These are phyloP conservation scores for Anoplopoma fimbria DNA, from an alignment of 2,113 vertebrate genomes.

Conservation along the genomic window DNA sequence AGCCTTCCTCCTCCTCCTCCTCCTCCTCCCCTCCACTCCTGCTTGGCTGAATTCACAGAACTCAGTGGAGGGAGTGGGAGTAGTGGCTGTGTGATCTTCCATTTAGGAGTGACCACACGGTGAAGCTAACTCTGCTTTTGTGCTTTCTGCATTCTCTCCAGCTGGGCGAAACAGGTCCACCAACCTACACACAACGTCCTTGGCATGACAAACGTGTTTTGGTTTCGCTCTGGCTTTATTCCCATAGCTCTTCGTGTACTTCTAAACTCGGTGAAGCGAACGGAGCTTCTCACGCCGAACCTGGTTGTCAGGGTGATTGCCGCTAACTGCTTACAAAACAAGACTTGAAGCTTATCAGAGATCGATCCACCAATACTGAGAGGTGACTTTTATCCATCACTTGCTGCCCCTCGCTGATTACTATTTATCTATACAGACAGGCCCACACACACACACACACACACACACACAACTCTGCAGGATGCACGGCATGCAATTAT, in stretches of 20 bases:
- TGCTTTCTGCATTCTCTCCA: conserved; percentile 42
- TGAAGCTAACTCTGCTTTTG: conserved; percentile 62
- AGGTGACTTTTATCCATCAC: conserved; percentile 46
- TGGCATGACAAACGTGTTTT: conserved; percentile 31
- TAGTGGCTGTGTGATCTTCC: conserved; percentile 54
- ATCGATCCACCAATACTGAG: conserved; percentile 59
- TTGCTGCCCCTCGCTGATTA: conserved; percentile 41
- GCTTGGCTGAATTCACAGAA: conserved; percentile 49
- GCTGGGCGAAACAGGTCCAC: conserved; percentile 57
- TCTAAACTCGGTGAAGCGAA: not conserved
- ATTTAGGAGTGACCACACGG: conserved; percentile 63
- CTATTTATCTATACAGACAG: conserved; percentile 57
- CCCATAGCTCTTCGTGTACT: not conserved
- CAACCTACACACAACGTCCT: conserved; percentile 31
- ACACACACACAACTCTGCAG: conserved; percentile 26
- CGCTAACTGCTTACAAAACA: conserved; percentile 1
- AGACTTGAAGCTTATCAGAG: conserved; percentile 51
- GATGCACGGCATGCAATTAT: conserved; percentile 54
- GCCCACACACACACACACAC: conserved; percentile 10
- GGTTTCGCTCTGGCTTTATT: conserved; percentile 4
- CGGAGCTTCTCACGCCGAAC: conserved; percentile 10
- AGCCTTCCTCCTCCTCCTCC: conserved; percentile 53
- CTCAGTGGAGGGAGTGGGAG: conserved; percentile 39
- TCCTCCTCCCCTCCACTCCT: conserved; percentile 39
- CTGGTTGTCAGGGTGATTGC: not conserved